Percentiles rank a stretch among this genome's conserved stretches.
phyloP scores from a whole-genome alignment of 2,113 vertebrate species.

The Micromys minutus region DNA sequence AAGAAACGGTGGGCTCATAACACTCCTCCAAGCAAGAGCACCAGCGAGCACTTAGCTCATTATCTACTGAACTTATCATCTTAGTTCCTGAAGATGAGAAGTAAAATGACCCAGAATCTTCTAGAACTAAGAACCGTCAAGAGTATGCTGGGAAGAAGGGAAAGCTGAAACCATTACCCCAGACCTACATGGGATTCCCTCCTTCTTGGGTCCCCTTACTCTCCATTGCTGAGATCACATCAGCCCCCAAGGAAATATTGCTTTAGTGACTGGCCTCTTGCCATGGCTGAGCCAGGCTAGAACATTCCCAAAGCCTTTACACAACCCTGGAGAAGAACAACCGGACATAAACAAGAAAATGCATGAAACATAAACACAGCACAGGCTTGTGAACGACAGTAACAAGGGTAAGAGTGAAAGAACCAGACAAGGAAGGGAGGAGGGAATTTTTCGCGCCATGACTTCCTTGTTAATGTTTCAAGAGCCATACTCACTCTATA shows the following conservation, averaged over 20 bases:
- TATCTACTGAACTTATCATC: not conserved
- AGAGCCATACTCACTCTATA: conserved; percentile 43
- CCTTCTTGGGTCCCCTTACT: not conserved
- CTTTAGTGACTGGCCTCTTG: conserved; percentile 29
- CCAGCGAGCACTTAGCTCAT: not conserved
- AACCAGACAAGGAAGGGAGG: not conserved
- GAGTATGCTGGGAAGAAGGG: not conserved
- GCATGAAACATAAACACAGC: conserved; percentile 49
- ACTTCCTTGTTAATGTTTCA: conserved; percentile 27
- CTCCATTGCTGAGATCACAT: not conserved
- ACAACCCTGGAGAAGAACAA: conserved; percentile 49
- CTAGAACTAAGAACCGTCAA: not conserved
- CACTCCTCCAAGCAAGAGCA: not conserved
- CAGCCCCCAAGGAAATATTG: not conserved
- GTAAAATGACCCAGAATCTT: not conserved
- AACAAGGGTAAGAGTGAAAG: conserved; percentile 1
- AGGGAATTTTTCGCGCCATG: conserved; percentile 22
- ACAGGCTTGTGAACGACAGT: conserved; percentile 49
- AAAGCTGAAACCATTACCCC: not conserved
- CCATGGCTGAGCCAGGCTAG: not conserved
- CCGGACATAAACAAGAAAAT: conserved; percentile 69
- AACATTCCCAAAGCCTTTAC: conserved; percentile 57
- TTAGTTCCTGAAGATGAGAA: not conserved
- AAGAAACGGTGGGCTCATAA: not conserved
- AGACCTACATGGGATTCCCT: not conserved